Base-by-base conservation (phyloP, 2,888 invertebrate species). In the Hydrotaea cyrtoneurina region DNA sequence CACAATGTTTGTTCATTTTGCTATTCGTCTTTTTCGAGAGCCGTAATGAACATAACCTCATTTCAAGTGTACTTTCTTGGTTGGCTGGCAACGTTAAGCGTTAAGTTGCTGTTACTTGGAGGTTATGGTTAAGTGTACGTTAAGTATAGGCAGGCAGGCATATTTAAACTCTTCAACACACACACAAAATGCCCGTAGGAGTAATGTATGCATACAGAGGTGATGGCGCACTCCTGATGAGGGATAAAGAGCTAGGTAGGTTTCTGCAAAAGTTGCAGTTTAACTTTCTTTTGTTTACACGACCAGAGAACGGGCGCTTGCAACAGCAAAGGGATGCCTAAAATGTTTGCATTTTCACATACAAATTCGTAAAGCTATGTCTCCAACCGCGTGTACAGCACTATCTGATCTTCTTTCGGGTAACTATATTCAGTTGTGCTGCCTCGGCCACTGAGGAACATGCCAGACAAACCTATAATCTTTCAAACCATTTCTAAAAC, bases 61-160 rank as follows among this genome's bases (percentile, higher is more conserved):
- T 82, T 85, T 85, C 82, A 85, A 85, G 84, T 84, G 69, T 46
- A 69, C 23, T 43, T 69, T 69, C 69, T 69, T 69, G 69, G 46
- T 19, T 69, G 69, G 39, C 3, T 69, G 69, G 46, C 43, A 69
- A 46, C n/a, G 69, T 69, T 69, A 69, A 69, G 69, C n/a, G 69
- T 69, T 69, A 69, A 69, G 69, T 23, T 69, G 69, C 43, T 46
- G 43, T 23, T 69, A 69, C 23, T 69, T 69, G 17, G 69, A 69
- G 69, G 69, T 69, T 69, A 69, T 69, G 69, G 69, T 69, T 69
- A 69, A 69, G 69, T 69, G 13, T 13, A 39, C n/a, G 13, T 10
- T 13, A 39, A 69, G 69, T 46, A 8, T 50, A 36, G n/a, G 62
- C 26, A 50, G 0, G 26, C 69, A 69, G 69, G 69, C 69, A 43